phyloP scores from a whole-genome alignment of 2,797 vertebrate species.

The Pseudomugil gertrudae region DNA sequence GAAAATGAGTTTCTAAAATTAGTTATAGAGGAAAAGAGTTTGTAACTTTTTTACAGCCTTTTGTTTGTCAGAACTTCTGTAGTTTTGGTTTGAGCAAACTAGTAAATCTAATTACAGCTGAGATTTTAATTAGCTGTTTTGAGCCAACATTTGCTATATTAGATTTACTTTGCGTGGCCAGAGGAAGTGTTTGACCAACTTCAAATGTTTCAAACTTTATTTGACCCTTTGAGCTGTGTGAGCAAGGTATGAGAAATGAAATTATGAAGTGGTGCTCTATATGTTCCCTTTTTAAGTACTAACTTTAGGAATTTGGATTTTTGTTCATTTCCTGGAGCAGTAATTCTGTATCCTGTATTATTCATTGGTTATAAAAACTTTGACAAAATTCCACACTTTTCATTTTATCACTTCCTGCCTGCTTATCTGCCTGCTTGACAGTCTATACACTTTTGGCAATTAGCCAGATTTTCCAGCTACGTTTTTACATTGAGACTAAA shows the following conservation, averaged over 20 bases:
- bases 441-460: slow-evolving; percentile 29
- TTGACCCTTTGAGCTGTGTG: slow-evolving; percentile 36
- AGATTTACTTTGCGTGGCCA: slow-evolving; percentile 11
- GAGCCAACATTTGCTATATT: slow-evolving; percentile 17
- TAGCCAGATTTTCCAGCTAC: slow-evolving; percentile 34
- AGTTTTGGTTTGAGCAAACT: background rate
- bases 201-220: slow-evolving; percentile 15
- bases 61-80: background rate
- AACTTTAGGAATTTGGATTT: slow-evolving; percentile 3
- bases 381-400: slow-evolving; percentile 7
- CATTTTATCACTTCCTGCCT: slow-evolving; percentile 21
- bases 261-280: slow-evolving; percentile 40
- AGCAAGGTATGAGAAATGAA: slow-evolving; percentile 57
- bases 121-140: slow-evolving; percentile 16
- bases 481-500: slow-evolving; percentile 47
- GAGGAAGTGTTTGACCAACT: background rate
- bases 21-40: background rate
- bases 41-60: background rate
- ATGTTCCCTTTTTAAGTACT: too few species aligned
- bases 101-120: background rate
- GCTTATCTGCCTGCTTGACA: slow-evolving; percentile 21
- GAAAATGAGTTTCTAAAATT: background rate
- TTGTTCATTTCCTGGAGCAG: slow-evolving; percentile 20
- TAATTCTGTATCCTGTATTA: slow-evolving; percentile 13
- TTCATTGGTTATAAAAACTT: slow-evolving; percentile 22